phyloP scores from a whole-genome alignment of 1,140 invertebrate species.

The Aphelinus atriplicis region DNA sequence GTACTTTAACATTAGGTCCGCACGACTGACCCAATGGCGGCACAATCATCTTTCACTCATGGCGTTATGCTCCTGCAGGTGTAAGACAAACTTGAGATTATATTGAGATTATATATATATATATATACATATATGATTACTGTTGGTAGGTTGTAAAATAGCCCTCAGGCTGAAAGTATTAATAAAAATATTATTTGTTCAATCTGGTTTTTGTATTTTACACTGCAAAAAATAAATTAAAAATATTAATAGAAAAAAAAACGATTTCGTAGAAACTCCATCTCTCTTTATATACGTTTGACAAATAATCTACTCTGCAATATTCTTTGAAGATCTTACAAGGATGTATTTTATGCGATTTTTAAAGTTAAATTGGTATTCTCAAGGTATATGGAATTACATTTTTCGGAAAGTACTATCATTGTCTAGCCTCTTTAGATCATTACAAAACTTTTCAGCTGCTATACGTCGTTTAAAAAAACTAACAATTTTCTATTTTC shows the following conservation, averaged over 20 bases:
- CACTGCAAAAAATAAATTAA: conserved; percentile 24
- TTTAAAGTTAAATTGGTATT: too few species aligned
- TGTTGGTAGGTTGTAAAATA: conserved; percentile 56
- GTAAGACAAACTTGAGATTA: conserved; percentile 41
- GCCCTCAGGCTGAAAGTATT: conserved; percentile 49
- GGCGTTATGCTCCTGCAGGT: conserved; percentile 42
- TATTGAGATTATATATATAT: conserved; percentile 43
- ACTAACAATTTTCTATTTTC: conserved; percentile 83
- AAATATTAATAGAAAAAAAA: conserved; percentile 6
- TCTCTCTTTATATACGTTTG: too few species aligned
- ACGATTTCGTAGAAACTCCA: background rate
- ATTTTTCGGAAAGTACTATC: conserved; percentile 64
- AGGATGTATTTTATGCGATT: too few species aligned
- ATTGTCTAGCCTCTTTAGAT: conserved; percentile 73
- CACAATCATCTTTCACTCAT: conserved; percentile 58
- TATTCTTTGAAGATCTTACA: too few species aligned
- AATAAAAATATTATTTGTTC: conserved; percentile 62
- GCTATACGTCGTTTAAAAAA: conserved; percentile 69
- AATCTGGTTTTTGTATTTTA: conserved; percentile 37
- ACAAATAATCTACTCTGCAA: too few species aligned
- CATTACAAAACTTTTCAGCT: conserved; percentile 69
- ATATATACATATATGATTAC: conserved; percentile 45
- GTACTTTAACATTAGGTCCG: conserved; percentile 55
- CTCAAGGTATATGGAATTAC: too few species aligned
- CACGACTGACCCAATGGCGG: conserved; percentile 65